Evolutionary conservation across 2,113 vertebrate species (phyloP), one percentile per base, ranked within the genome.

Genomic region (Fregata magnificens): DNA sequence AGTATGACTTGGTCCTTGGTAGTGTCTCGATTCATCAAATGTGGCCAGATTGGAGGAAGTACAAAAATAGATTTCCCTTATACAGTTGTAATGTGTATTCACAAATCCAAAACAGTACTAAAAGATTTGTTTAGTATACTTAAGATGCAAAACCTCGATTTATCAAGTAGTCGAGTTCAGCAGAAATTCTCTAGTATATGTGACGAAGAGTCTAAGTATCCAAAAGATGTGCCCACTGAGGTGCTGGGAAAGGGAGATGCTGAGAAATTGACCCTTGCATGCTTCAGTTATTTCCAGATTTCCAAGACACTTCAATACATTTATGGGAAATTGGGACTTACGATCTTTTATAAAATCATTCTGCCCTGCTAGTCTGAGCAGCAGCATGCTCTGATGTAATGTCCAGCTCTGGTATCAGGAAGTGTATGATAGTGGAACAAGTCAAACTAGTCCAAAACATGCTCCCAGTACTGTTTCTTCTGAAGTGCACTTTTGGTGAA

Each of bases 11-110:
- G 80, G 65, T 86, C 52, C 49, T 63, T 40, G 21, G 65, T 91
- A 84, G 45, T 34, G 28, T 87, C 78, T 96, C 5, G 11, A 16
- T 82, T 88, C 53, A 72, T 86, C 91, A 66, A 31, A 71, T 80
- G 79, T 66, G 86, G 79, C 74, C 53, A 85, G 53, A 42, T 88
- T 8, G 7, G 38, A 87, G 49, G 31, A 49, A 47, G 13, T 56
- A 16, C 55, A 89, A 93, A 92, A 93, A 90, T 80, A 87, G 87
- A 67, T 91, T 96, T 88, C 50, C 79, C 77, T 84, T 92, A 11
- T 24, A 49, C 31, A 82, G 65, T 80, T 93, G 58, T 61, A 69
- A 58, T 52, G 67, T 32, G 44, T 88, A 49, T 67, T 91, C 77
- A 89, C 11, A 73, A 69, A 55, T 69, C 20, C 47, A 56, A 56